A percentile compares a stretch with the other conserved stretches of the same genome.
Evolutionary conservation across 1,140 invertebrate genomes (phyloP).

Genomic region (Scaptomyza graminum): DNA sequence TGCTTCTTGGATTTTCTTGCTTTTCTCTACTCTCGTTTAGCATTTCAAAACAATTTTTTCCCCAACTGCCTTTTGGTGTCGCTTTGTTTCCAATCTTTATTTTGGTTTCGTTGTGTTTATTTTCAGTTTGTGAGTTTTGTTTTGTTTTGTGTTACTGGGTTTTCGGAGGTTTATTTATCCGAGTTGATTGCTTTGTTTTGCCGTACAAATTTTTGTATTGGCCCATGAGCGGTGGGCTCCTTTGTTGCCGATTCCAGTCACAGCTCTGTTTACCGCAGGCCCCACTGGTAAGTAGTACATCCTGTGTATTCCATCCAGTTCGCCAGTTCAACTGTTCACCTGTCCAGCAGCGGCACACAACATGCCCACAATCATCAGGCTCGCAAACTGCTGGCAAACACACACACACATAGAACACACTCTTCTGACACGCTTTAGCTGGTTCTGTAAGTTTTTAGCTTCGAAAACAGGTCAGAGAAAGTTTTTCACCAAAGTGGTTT

Average conservation of each 20-base stretch:
- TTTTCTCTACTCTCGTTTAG: conserved; percentile 50
- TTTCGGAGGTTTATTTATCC: conserved; percentile 78
- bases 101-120: conserved; percentile 21
- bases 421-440: conserved; percentile 21
- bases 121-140: conserved; percentile 33
- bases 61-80: conserved; percentile 51
- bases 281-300: conserved; percentile 13
- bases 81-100: conserved; percentile 29
- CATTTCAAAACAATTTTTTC: conserved; percentile 59
- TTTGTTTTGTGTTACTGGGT: conserved; percentile 28
- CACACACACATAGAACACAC: conserved; percentile 2
- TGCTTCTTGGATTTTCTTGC: not conserved
- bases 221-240: conserved; percentile 40
- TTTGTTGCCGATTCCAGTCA: conserved; percentile 73
- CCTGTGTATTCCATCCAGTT: conserved; percentile 3
- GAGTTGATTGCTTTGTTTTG: conserved; percentile 79
- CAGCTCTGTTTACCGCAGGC: conserved; percentile 49
- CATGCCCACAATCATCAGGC: conserved; percentile 78
- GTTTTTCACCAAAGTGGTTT: conserved; percentile 80
- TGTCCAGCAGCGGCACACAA: conserved; percentile 52
- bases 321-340: conserved; percentile 1
- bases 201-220: conserved; percentile 66
- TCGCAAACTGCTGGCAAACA: conserved; percentile 38
- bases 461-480: conserved; percentile 75
- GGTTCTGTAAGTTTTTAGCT: conserved; percentile 64